phyloP scores from a whole-genome alignment of 2,113 vertebrate genomes.

The Speoplatyrhinus poulsoni region DNA sequence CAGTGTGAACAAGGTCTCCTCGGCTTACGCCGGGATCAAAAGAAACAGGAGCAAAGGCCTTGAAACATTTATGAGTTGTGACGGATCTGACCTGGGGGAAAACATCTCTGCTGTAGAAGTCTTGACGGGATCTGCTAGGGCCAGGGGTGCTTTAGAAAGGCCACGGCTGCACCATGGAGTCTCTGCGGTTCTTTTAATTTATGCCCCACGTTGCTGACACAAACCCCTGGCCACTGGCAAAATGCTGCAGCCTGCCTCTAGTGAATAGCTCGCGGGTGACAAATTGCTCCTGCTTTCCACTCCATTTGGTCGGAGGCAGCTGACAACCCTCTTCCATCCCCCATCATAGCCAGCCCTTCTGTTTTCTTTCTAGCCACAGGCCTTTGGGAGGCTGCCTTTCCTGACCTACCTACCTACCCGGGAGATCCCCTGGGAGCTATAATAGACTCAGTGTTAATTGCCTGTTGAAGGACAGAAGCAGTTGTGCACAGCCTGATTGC shows the following conservation, averaged over 20 bases:
- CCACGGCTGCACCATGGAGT: slow-evolving; percentile 36
- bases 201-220: slow-evolving; percentile 53
- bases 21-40: slow-evolving; percentile 50
- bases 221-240: slow-evolving; percentile 56
- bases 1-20: slow-evolving; percentile 54
- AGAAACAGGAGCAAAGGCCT: slow-evolving; percentile 51
- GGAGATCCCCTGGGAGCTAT: slow-evolving; percentile 76
- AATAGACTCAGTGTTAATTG: slow-evolving; percentile 85
- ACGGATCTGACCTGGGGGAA: slow-evolving; percentile 59
- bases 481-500: slow-evolving; percentile 80
- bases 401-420: slow-evolving; percentile 54
- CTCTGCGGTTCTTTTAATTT: slow-evolving; percentile 50
- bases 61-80: slow-evolving; percentile 74
- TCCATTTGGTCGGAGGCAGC: slow-evolving; percentile 80
- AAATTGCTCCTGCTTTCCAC: slow-evolving; percentile 84
- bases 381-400: slow-evolving; percentile 81
- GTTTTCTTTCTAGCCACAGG: slow-evolving; percentile 80
- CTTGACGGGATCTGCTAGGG: slow-evolving; percentile 41
- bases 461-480: slow-evolving; percentile 87
- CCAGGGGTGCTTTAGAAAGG: slow-evolving; percentile 38
- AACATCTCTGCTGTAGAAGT: slow-evolving; percentile 55
- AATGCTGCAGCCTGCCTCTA: slow-evolving; percentile 52
- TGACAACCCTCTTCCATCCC: slow-evolving; percentile 60
- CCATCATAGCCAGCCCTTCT: slow-evolving; percentile 59
- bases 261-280: slow-evolving; percentile 80